Conservation (phyloP, 2,113 vertebrate genomes). For the Passer montanus region DNA sequence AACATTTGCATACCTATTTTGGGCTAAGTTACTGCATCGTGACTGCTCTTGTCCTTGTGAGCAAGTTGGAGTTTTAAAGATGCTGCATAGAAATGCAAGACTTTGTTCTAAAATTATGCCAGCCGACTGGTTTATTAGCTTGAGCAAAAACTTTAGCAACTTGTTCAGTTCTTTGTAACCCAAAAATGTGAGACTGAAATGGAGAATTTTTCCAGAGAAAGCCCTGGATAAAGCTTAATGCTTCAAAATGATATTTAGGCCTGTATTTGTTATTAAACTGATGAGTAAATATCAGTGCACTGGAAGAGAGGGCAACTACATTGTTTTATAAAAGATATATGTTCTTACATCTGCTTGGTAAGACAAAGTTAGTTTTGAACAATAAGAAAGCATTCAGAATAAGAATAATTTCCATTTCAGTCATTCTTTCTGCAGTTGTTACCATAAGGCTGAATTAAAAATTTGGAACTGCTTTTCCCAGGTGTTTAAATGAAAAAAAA, state of each 20-base stretch:
- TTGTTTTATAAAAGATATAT: not conserved
- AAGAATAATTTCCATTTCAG: not conserved
- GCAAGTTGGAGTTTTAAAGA: not conserved
- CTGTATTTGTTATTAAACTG: not conserved
- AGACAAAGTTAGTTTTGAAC: not conserved
- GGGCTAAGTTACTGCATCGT: slow-evolving; percentile 9
- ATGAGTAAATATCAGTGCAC: not conserved
- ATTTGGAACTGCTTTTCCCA: not conserved
- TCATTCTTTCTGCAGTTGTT: not conserved
- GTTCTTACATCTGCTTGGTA: not conserved
- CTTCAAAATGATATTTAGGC: not conserved
- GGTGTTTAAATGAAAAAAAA: not conserved
- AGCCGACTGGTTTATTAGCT: not conserved
- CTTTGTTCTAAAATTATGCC: not conserved
- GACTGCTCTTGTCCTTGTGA: slow-evolving; percentile 45
- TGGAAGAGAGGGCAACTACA: not conserved
- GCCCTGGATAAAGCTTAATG: not conserved
- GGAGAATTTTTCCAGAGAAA: not conserved
- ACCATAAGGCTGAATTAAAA: not conserved
- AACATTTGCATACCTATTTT: slow-evolving; percentile 60
- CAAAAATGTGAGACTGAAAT: not conserved
- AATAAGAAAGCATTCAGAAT: not conserved
- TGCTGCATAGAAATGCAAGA: not conserved
- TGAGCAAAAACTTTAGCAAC: not conserved
- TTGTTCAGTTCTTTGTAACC: not conserved